Percentiles rank a stretch among this genome's conserved stretches.
These are phyloP conservation scores for Hipposideros armiger DNA, from an alignment of 2,113 vertebrate genomes.

Conservation along the genomic window DNA sequence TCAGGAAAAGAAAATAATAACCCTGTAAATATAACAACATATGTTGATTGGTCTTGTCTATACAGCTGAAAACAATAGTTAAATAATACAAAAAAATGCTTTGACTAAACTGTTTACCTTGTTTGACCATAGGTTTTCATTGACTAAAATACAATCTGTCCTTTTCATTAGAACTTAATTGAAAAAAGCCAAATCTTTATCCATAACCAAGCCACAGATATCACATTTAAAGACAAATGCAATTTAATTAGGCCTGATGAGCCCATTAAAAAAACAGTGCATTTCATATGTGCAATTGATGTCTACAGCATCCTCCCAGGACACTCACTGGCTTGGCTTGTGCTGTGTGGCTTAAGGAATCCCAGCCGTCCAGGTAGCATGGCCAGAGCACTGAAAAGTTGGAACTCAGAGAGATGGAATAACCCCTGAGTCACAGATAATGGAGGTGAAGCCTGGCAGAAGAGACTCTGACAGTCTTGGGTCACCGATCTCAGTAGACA, in stretches of 20 bases:
- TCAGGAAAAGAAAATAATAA: background rate
- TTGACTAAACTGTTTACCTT: background rate
- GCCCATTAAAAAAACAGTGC: background rate
- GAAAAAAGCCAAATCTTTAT: background rate
- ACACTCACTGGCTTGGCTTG: background rate
- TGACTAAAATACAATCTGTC: background rate
- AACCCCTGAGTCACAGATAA: background rate
- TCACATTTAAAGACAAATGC: constrained; percentile 20
- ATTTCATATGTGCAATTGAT: background rate
- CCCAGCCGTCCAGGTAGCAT: background rate
- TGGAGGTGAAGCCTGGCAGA: background rate
- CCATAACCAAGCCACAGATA: background rate
- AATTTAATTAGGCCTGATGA: constrained; percentile 19
- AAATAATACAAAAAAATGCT: background rate
- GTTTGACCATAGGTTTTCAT: background rate
- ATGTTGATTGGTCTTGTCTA: background rate
- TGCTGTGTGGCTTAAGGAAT: background rate
- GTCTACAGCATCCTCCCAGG: background rate
- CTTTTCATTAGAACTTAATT: background rate
- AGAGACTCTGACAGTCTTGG: no score
- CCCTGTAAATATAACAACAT: background rate
- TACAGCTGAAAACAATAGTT: background rate
- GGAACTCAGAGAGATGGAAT: background rate
- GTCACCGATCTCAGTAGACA: background rate
- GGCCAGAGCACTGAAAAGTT: background rate